phyloP scores from a whole-genome alignment of 1,140 invertebrate species.

The Drosophila bocki region DNA sequence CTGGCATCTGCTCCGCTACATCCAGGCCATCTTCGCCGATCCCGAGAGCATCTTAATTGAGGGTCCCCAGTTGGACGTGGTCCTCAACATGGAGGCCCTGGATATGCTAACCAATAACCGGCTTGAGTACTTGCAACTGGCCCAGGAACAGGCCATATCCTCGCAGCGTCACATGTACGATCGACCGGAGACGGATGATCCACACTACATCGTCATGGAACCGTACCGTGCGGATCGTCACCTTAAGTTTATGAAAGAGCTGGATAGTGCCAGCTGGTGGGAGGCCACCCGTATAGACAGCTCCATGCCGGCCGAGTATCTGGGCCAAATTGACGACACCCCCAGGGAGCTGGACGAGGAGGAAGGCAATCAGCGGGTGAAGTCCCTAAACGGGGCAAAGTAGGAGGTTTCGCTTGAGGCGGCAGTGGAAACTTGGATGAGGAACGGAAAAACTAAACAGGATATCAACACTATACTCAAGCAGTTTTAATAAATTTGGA shows the following conservation, averaged over 20 bases:
- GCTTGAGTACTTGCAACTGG: conserved; percentile 88
- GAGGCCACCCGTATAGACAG: conserved; percentile 1
- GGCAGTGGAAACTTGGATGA: neutral
- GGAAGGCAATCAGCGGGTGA: conserved; percentile 2
- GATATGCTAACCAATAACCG: conserved; percentile 89
- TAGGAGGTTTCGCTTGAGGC: neutral
- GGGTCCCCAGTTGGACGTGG: conserved; percentile 85
- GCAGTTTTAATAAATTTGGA: conserved; percentile 1
- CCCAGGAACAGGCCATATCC: conserved; percentile 88
- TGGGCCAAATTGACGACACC: conserved; percentile 55
- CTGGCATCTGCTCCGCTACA: conserved; percentile 95
- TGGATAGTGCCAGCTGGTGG: conserved; percentile 46
- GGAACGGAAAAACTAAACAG: neutral
- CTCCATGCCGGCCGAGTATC: conserved; percentile 29
- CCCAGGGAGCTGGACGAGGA: conserved; percentile 30
- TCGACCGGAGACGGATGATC: conserved; percentile 90
- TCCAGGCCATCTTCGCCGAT: conserved; percentile 90
- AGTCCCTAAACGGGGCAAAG: neutral
- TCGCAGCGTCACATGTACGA: conserved; percentile 92
- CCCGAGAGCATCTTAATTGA: conserved; percentile 55
- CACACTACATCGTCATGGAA: conserved; percentile 94
- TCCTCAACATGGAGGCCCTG: conserved; percentile 90
- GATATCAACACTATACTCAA: neutral
- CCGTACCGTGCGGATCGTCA: conserved; percentile 91
- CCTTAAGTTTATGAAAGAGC: conserved; percentile 86